Evolutionary conservation across 1,140 invertebrate species (phyloP).

Genomic region (Polypedilum pembai): DNA sequence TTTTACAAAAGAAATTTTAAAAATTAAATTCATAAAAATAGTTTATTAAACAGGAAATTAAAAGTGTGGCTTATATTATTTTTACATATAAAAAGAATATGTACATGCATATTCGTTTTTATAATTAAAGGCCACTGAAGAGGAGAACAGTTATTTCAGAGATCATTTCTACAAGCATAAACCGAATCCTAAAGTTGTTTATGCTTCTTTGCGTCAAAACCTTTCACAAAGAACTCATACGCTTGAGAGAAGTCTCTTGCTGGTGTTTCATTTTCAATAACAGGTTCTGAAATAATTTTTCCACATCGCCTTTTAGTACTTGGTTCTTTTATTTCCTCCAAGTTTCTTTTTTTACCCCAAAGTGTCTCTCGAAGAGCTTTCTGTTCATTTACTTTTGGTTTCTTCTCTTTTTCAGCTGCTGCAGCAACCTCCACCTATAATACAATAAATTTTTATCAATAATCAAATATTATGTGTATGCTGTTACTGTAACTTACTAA

Average conservation of each 20-base stretch:
- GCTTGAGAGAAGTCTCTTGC: not conserved
- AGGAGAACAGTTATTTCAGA: not conserved
- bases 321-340: not conserved
- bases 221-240: slow-evolving; percentile 14
- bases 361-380: not conserved
- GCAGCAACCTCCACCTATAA: not conserved
- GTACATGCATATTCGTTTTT: no score
- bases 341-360: not conserved
- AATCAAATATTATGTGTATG: no score
- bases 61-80: no score
- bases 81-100: no score
- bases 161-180: not conserved
- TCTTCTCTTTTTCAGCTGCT: not conserved
- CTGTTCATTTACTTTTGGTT: not conserved
- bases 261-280: not conserved
- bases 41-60: no score
- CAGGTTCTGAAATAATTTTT: not conserved
- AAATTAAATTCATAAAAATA: no score
- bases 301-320: not conserved
- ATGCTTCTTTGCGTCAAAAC: not conserved
- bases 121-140: not conserved
- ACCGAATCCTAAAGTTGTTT: not conserved
- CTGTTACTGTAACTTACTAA: no score
- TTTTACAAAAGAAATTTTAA: no score
- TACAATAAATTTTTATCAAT: no score